Evolutionary conservation across 2,797 vertebrate genomes (phyloP).

Genomic region (Geotrypetes seraphini): DNA sequence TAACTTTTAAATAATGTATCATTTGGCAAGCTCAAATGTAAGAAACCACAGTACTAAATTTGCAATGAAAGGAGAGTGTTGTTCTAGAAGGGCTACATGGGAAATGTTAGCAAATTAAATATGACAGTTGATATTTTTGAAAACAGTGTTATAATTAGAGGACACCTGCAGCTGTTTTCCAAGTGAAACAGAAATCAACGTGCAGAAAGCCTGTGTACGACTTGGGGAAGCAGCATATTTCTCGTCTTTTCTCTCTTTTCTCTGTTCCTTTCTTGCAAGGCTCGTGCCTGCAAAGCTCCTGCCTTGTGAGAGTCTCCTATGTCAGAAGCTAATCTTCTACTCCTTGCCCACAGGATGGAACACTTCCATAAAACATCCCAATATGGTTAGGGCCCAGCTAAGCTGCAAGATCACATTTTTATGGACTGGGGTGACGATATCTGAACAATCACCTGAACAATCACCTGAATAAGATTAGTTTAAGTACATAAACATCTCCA

Average conservation of each 20-base stretch:
- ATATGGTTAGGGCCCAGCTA: too few species aligned
- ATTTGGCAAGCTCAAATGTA: slow-evolving; percentile 77
- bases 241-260: background rate
- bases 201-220: slow-evolving; percentile 50
- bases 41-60: slow-evolving; percentile 63
- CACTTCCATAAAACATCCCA: too few species aligned
- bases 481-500: too few species aligned
- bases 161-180: slow-evolving; percentile 70
- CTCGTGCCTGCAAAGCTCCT: too few species aligned
- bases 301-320: too few species aligned
- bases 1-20: slow-evolving; percentile 96
- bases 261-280: too few species aligned
- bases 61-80: slow-evolving; percentile 58
- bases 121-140: slow-evolving; percentile 71
- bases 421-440: too few species aligned
- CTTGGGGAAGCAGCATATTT: slow-evolving; percentile 5
- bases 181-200: slow-evolving; percentile 68
- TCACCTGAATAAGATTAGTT: too few species aligned
- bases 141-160: slow-evolving; percentile 69
- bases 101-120: slow-evolving; percentile 63
- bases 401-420: too few species aligned
- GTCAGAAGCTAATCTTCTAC: too few species aligned
- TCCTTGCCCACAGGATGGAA: too few species aligned
- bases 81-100: slow-evolving; percentile 52
- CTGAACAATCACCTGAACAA: too few species aligned